Evolutionary conservation across 2,888 invertebrate genomes (phyloP), one percentile per base, ranked within the genome.

Genomic region (Trichopoda pennipes): DNA sequence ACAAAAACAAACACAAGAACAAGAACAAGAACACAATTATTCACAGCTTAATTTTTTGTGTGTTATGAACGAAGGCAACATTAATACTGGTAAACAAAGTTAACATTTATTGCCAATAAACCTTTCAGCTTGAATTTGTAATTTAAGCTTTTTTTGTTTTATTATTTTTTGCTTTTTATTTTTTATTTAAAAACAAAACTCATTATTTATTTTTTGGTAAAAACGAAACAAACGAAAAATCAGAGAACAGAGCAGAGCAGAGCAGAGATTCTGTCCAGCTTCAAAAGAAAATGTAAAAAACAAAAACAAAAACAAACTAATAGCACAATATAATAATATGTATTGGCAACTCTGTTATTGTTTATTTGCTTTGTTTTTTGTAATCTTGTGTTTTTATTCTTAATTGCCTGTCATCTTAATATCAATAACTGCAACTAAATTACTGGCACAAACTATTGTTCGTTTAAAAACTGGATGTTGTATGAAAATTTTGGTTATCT

Each of bases 1-100:
- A n/a, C n/a, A 63, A 56, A 55, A 19, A 28, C 21, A 63, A 42
- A 72, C 9, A 61, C 17, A 72, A 79, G n/a, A n/a, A n/a, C n/a
- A n/a, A n/a, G n/a, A n/a, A n/a, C n/a, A n/a, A n/a, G n/a, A n/a
- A n/a, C n/a, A n/a, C n/a, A n/a, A n/a, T n/a, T n/a, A 74, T 51
- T 61, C 60, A 60, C 79, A 79, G 55, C 10, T 32, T 63, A 21
- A 73, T 47, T 51, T 38, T 38, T 60, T 44, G 76, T 85, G 84
- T 78, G 83, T 51, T 77, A 56, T 83, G 63, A 69, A 64, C 84
- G 85, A 85, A 86, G 84, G 85, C 85, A 85, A 84, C 68, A 83
- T 76, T 84, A 84, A 86, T 85, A 86, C 86, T 86, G 86, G 74
- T 82, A 84, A 73, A 83, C 68, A 81, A 66, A 68, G 66, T 68